Base-by-base conservation (phyloP, 2,888 invertebrate species). In the Cancer borealis region DNA sequence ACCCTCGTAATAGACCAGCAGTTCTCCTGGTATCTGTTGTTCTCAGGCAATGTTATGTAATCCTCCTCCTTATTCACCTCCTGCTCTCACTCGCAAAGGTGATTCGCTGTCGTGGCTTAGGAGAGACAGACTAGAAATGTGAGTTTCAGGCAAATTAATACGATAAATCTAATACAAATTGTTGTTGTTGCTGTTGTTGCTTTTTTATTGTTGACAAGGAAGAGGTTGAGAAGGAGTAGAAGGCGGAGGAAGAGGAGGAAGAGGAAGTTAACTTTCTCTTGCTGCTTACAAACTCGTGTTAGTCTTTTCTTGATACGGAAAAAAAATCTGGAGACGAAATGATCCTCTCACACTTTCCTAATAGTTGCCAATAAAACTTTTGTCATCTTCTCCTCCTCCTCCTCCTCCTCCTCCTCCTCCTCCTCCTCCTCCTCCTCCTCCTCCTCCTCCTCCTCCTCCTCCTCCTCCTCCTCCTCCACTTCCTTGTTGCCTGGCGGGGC, bases 91-190 rank as follows among this genome's bases (percentile, higher is more conserved):
- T 66, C 66, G n/a, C n/a, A 66, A 66, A n/a, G 21, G 66, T 66
- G 66, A 66, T n/a, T 66, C n/a, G 66, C 21, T 66, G n/a, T 3
- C n/a, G 66, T 66, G n/a, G n/a, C 14, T 17, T 66, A 66, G 4
- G 66, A 66, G 60, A n/a, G 66, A n/a, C 66, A 4, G 66, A 66
- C 66, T 66, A 66, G 66, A 66, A 66, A 66, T 66, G 66, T 4
- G n/a, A 66, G n/a, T 66, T 66, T 66, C 66, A 66, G n/a, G 66
- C 66, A 66, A 66, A 66, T 66, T n/a, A 66, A n/a, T n/a, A 66
- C 66, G 66, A 66, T 66, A n/a, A n/a, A 66, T 17, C n/a, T n/a
- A 66, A 66, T 66, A 3, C n/a, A 66, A 66, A 66, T n/a, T 66
- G 66, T 66, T 66, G 66, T n/a, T n/a, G 66, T 66, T 66, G 66